These are phyloP conservation scores for Limnephilus rhombicus DNA, from an alignment of 2,888 invertebrate genomes.

Conservation along the genomic window DNA sequence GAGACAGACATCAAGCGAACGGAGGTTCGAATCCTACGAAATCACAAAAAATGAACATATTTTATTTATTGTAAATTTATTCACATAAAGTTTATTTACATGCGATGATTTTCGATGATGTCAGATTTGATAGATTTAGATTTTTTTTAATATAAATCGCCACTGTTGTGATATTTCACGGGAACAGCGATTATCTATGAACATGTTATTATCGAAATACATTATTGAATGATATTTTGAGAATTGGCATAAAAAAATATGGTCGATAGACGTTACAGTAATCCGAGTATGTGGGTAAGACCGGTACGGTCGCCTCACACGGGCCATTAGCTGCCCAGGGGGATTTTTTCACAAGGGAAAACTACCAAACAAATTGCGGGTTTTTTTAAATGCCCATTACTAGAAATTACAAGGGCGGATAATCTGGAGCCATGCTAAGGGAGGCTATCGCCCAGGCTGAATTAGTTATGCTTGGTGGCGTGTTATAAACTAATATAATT, in stretches of 20 bases:
- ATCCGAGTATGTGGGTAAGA: conserved; percentile 45
- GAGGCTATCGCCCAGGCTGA: conserved; percentile 12
- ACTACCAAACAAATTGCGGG: not conserved
- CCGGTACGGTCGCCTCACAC: conserved; percentile 18
- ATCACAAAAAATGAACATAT: too few relatives aligned
- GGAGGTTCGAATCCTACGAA: too few relatives aligned
- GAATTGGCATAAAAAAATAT: conserved; percentile 3
- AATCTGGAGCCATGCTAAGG: conserved; percentile 27
- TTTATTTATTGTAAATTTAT: too few relatives aligned
- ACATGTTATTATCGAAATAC: not conserved
- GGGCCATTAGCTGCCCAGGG: conserved; percentile 39
- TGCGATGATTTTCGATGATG: too few relatives aligned
- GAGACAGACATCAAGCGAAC: too few relatives aligned
- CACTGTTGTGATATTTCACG: not conserved
- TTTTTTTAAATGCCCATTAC: conserved; percentile 18
- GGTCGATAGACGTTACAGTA: conserved; percentile 39
- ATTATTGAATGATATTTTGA: not conserved
- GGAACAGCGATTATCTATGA: not conserved
- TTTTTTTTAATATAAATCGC: not conserved
- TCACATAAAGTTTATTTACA: too few relatives aligned
- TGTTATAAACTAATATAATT: not conserved
- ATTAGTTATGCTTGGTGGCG: not conserved
- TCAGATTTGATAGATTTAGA: too few relatives aligned
- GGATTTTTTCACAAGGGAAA: conserved; percentile 9
- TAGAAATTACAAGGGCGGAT: conserved; percentile 37